Evolutionary conservation across 2,888 invertebrate genomes (phyloP), one percentile per base, ranked within the genome.

Genomic region (Clistopyga incitator): DNA sequence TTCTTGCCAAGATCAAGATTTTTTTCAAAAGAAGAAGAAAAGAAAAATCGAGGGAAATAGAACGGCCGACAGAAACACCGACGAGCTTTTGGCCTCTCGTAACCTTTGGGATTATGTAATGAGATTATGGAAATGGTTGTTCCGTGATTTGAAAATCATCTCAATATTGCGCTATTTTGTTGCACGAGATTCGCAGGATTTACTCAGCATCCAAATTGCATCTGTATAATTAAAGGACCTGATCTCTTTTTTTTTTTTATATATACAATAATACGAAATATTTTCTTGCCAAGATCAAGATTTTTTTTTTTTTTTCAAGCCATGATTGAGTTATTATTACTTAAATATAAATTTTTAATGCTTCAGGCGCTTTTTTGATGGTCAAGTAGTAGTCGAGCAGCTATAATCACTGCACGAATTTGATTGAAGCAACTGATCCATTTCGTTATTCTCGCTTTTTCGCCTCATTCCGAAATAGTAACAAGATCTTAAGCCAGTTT

Each of bases 401-500:
- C 18, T 8, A 20, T 64, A 20, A 64, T 64, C 38, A 20, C 11
- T 20, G 18, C 64, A 38, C 38, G 38, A 38, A 20, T 56, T 67
- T 15, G 52, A 56, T 59, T 11, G 15, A 11, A n/a, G 47, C 61
- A 59, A 18, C 38, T 38, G 42, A 70, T 18, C 38, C 23, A 80
- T 74, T 45, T 65, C 50, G 67, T 68, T 74, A 34, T 47, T 23
- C n/a, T 15, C 18, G 34, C 42, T 64, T 65, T 65, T 74, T 74
- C 34, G 10, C 47, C 54, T 38, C 72, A 75, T 90, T 90, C 90
- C 89, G 88, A 90, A 91, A 91, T 89, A 89, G 90, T 90, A 89
- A 90, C 88, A 86, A 88, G 88, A 89, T 89, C 87, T 87, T 82
- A 76, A 84, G 82, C 13, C 54, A 18, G 20, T 81, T 67, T 65